Evolutionary conservation across 2,888 invertebrate species (phyloP), one percentile per base, ranked within the genome.

Genomic region (Aethes cnicana): DNA sequence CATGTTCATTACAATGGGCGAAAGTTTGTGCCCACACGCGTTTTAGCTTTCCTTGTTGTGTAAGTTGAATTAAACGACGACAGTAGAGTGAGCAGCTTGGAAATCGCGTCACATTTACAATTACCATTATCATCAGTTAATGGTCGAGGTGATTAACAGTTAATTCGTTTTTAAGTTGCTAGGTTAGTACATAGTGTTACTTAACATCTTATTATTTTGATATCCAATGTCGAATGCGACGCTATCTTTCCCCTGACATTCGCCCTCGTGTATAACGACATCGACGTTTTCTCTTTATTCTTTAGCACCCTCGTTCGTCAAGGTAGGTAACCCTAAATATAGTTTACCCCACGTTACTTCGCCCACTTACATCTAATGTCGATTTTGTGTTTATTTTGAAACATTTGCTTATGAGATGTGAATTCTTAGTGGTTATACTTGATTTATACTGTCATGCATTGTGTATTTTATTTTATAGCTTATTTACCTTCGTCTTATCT

Each of bases 11-110:
- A 82, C 84, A 84, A 83, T 82, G 71, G 80, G 88, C 84, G 87
- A 89, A 89, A 88, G 89, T 89, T 75, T 77, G 74, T 76, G 73
- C 72, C 76, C 78, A 76, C 79, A 79, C 80, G 77, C 83, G 77
- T 83, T 74, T 77, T 81, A 85, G 85, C 87, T 89, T 89, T 88
- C 88, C 83, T 87, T 81, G 86, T 89, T 89, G 89, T 88, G 83
- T 88, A 88, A 89, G 85, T 75, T 79, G 72, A 84, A 77, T 78
- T 72, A 72, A 81, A 75, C 69, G 77, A 75, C 77, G 76, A n/a
- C n/a, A n/a, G 79, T 84, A 84, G 85, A 82, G 83, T 79, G 83
- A 85, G 85, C 75, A 67, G 78, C 75, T 70, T 86, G 82, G 86
- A 86, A 86, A 86, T 86, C 84, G 76, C 80, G 69, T 74, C 71